Percentiles rank a stretch among this genome's conserved stretches.
These are phyloP conservation scores for Hapalemur alaotrensis DNA, from an alignment of 2,797 vertebrate species.

Conservation along the genomic window DNA sequence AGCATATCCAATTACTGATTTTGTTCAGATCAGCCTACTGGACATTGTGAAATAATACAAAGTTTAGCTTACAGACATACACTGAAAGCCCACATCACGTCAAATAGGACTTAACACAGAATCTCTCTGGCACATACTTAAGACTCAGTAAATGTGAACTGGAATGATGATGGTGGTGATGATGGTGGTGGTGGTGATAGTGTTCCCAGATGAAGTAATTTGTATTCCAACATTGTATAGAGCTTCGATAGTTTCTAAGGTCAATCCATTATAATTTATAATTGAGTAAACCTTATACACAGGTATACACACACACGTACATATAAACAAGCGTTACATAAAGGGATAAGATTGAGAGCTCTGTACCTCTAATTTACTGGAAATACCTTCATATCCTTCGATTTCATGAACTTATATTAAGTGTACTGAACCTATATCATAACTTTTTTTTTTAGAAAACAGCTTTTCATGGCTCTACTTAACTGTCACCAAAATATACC, in stretches of 20 bases:
- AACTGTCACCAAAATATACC: neutral
- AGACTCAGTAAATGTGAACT: neutral
- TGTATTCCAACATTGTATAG: neutral
- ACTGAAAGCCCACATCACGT: neutral
- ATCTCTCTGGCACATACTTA: neutral
- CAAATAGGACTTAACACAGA: neutral
- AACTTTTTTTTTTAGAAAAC: neutral
- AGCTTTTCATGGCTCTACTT: neutral
- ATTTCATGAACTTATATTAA: constrained; percentile 52
- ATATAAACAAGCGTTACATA: neutral
- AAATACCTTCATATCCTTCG: neutral
- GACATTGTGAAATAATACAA: neutral
- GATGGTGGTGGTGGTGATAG: neutral
- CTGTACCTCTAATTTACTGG: neutral
- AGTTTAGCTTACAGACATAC: neutral
- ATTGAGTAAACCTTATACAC: neutral
- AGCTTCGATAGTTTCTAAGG: neutral
- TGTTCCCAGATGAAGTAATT: neutral
- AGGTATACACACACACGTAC: neutral
- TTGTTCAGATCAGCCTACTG: neutral
- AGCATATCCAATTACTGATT: neutral
- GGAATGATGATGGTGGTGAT: neutral
- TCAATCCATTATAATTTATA: neutral
- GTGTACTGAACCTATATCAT: neutral
- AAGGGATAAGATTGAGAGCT: neutral